Base-by-base conservation (phyloP, 1,140 invertebrate species). In the Teleopsis dalmanni region DNA sequence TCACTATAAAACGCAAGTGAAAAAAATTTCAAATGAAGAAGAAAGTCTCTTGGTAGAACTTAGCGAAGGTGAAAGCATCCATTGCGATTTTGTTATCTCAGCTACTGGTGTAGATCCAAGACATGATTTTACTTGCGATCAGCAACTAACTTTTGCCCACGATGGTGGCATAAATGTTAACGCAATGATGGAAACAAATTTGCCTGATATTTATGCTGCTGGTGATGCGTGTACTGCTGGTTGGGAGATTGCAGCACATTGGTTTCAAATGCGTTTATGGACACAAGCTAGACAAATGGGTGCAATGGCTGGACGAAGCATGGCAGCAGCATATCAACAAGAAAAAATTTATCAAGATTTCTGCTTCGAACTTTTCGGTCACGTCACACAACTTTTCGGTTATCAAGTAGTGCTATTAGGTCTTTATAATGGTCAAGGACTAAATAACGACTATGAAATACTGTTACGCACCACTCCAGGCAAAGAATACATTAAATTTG, bases 241-340 rank as follows among this genome's bases (percentile, higher is more conserved):
- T 23, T 98, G 95, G 95, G 64, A 79, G 14, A 59, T 73, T 43
- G 79, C 90, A 1, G 67, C 77, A 31, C 88, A 95, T 64, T 98
- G 95, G 95, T 88, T 95, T 71, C 94, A 97, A 74, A 93, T 98
- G 85, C 77, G 93, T 40, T 70, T 99, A 2, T 99, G 96, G 96
- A 93, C 92, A 5, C 96, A 99, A 75, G 96, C 95, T 0, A 73
- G 92, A 51, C 93, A 97, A 73, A 98, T 98, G 95, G 96, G 95
- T 10, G 76, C 78, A 34, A 96, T 95, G 76, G 91, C 88, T 13
- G 94, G 90, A 1, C 88, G 91, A 69, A 84, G 85, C 50, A 98
- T 99, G 89, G 76, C 81, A 51, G 82, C 81, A 3, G 73, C 73
- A 40, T 58, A 78, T 2, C 75, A 69, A 16, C 73, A 77, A 11